Evolutionary conservation across 2,797 vertebrate species (phyloP), one percentile per base, ranked within the genome.

Genomic region (Adrianichthys oophorus): DNA sequence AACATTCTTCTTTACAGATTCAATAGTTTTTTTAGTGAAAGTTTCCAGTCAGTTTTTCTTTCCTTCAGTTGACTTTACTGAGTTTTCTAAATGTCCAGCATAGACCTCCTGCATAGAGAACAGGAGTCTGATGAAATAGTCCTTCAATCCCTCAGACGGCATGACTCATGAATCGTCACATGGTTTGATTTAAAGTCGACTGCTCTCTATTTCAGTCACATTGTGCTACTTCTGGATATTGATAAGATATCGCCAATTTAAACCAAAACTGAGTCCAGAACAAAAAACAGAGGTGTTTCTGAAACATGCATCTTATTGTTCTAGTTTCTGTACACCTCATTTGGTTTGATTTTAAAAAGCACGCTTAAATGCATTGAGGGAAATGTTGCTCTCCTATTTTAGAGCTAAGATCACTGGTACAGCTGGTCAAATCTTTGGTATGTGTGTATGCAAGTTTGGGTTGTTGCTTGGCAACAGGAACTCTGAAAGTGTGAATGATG

Each of bases 371-470:
- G 53, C 48, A 60, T 23, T 46, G 18, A 47, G 40, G 55, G 41
- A 41, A 18, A 44, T 56, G 64, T 46, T 17, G 47, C 15, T 32
- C 1, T 18, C 48, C 59, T 62, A 60, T 17, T 46, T 68, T 62
- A 26, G n/a, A 59, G 68, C 61, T 48, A 47, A 40, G 57, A 47
- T 70, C 59, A 52, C 52, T 47, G 43, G 46, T 44, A 23, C 21
- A 8, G 45, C 68, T 26, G 56, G 74, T 85, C 70, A 82, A 54
- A 64, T 51, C 66, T 48, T 43, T 67, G 85, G 82, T 62, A 86
- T 90, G 84, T 84, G 79, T 87, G 77, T 88, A 72, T 51, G 40
- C 0, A 5, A 85, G 82, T 90, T 90, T 87, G 52, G 59, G 61
- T 41, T 43, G 85, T 88, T 83, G 76, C 88, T 15, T 14, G 58